Evolutionary conservation across 1,140 invertebrate genomes (phyloP).

Genomic region (Lucilia cuprina): DNA sequence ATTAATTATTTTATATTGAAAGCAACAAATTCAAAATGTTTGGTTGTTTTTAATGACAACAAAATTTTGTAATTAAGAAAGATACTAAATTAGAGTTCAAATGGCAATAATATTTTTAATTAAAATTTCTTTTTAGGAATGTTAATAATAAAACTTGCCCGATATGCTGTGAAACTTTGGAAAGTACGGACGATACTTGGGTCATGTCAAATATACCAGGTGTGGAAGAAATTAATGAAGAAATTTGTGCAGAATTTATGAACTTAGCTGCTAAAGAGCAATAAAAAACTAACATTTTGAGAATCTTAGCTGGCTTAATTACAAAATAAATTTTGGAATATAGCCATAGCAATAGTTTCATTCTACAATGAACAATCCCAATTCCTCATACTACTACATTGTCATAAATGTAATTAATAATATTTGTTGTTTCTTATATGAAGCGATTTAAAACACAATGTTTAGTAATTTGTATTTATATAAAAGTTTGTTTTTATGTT

Average conservation of each 20-base stretch:
- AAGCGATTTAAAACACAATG: no score
- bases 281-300: not conserved
- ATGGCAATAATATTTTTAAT: not conserved
- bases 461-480: no score
- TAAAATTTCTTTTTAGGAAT: constrained; percentile 66
- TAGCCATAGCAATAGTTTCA: no score
- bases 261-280: constrained; percentile 39
- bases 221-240: constrained; percentile 68
- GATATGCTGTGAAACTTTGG: constrained; percentile 69
- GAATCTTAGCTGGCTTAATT: no score
- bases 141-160: constrained; percentile 73
- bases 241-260: constrained; percentile 62
- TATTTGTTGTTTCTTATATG: no score
- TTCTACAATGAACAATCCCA: no score
- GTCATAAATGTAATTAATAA: no score
- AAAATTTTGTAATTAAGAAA: constrained; percentile 1
- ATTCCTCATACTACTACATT: no score
- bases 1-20: not conserved
- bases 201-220: constrained; percentile 71
- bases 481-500: no score
- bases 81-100: no score
- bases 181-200: constrained; percentile 73
- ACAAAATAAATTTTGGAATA: no score
- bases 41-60: no score
- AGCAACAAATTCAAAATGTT: not conserved